Evolutionary conservation across 2,797 vertebrate species (phyloP), one percentile per base, ranked within the genome.

Genomic region (Taeniopygia guttata): DNA sequence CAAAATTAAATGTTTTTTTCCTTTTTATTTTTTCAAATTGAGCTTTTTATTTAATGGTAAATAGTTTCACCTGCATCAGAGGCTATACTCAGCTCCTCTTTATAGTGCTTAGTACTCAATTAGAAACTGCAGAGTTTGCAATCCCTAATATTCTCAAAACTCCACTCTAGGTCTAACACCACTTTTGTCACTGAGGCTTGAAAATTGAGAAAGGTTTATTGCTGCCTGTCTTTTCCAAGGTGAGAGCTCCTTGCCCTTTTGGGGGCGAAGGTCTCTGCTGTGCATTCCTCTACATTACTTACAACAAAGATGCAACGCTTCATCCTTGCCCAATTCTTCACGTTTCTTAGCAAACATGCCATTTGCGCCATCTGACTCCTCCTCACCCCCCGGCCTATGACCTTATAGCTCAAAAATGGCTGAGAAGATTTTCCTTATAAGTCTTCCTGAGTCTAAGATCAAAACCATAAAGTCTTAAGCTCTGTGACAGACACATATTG

Each of bases 271-370:
- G 94, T 96, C 96, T 96, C 46, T 95, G 78, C 93, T 87, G 95
- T 95, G 95, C 96, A 96, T 97, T 97, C 95, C 93, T 96, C 85
- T 91, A 88, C 77, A 96, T 96, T 94, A 96, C 90, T 86, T 38
- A 70, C 70, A 94, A 94, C 83, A 96, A 94, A 96, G 94, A 96
- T 87, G 93, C 77, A 95, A 68, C 22, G 58, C 89, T 96, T 73
- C 85, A 87, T 94, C 85, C 40, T 88, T 90, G 86, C 85, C 91
- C 87, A 83, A 36, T 96, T 96, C 83, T 96, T 94, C 95, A 95
- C 52, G 48, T 94, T 95, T 82, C 93, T 95, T 95, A 95, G 56
- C 79, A 92, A 94, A 96, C 87, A 73, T 82, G 89, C 89, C 91
- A 91, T 95, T 95, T 82, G 85, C 0, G 72, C 87, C 68, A 95